Conservation (phyloP, 1,140 invertebrate species). For the Glomeris maerens region DNA sequence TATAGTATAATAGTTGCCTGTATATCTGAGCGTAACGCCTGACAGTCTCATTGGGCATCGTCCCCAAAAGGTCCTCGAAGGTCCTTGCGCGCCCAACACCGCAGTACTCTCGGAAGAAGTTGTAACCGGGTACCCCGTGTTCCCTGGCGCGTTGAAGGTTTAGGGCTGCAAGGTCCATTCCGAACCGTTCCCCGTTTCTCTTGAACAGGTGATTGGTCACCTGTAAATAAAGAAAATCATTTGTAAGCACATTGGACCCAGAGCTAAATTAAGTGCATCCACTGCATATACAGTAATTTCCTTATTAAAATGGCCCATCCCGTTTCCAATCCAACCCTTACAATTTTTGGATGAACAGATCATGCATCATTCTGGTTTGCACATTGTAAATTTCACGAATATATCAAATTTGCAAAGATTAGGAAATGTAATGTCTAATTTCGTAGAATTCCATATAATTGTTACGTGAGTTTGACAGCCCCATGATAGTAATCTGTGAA, state of each 20-base stretch:
- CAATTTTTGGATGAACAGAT: no score
- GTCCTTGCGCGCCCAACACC: conserved; percentile 19
- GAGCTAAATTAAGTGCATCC: no score
- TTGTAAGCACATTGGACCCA: conserved; percentile 5
- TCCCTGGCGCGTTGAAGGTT: conserved; percentile 28
- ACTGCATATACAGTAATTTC: no score
- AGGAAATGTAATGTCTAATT: no score
- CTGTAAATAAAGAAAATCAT: conserved; percentile 14
- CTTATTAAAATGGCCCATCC: no score
- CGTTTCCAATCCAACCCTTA: no score
- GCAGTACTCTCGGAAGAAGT: conserved; percentile 24
- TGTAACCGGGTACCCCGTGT: conserved; percentile 30
- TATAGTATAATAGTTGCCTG: conserved; percentile 15
- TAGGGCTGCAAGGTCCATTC: conserved; percentile 22
- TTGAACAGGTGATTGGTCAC: conserved; percentile 24
- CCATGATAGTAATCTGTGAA: no score
- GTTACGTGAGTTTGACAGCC: no score
- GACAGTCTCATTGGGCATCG: conserved; percentile 21
- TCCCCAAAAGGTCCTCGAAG: conserved; percentile 22
- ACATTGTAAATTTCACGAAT: no score
- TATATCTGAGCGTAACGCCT: conserved; percentile 20
- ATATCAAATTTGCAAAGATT: no score
- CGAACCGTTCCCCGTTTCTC: conserved; percentile 15
- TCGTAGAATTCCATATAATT: no score
- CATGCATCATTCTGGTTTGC: no score